Evolutionary conservation across 2,113 vertebrate genomes (phyloP), one percentile per base, ranked within the genome.

Genomic region (Fregetta grallaria): DNA sequence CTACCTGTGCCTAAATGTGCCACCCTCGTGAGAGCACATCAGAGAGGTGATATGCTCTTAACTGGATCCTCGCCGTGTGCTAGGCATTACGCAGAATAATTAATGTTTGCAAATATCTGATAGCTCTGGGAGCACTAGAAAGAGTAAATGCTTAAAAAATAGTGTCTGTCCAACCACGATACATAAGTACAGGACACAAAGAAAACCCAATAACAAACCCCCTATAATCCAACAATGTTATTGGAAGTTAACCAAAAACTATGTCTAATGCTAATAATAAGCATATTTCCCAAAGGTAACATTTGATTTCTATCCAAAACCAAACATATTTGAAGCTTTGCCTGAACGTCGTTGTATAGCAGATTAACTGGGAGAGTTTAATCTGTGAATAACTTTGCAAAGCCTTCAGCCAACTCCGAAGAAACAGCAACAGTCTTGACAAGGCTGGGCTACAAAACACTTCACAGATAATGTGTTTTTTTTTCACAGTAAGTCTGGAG

Each of bases 271-370:
- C 80, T 94, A 91, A 92, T 81, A 95, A 85, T 68, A 92, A 91
- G 73, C 23, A 15, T 65, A 87, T 96, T 96, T 97, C 94, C 95
- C 93, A 44, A 68, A 96, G 93, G 94, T 92, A 36, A 84, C 74
- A 11, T 92, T 95, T 94, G 94, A 82, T 87, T 92, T 56, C 93
- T 68, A 40, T 81, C 93, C 95, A 92, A 84, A 89, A 16, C 56
- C 2, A 22, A 91, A 56, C 29, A 14, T 59, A 72, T 86, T 81
- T 84, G 94, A 96, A 95, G 83, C 89, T 67, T n/a, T 78, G 86
- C 84, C 95, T 84, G 89, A 19, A 25, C 1, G 11, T 29, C 4
- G 22, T 27, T 25, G 74, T 61, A 8, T 1, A 52, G 82, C 30
- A 75, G 91, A 91, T 96, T 50, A 95, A 81, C 50, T 4, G 76